Evolutionary conservation across 2,113 vertebrate species (phyloP).

Genomic region (Neopipo cinnamomea): DNA sequence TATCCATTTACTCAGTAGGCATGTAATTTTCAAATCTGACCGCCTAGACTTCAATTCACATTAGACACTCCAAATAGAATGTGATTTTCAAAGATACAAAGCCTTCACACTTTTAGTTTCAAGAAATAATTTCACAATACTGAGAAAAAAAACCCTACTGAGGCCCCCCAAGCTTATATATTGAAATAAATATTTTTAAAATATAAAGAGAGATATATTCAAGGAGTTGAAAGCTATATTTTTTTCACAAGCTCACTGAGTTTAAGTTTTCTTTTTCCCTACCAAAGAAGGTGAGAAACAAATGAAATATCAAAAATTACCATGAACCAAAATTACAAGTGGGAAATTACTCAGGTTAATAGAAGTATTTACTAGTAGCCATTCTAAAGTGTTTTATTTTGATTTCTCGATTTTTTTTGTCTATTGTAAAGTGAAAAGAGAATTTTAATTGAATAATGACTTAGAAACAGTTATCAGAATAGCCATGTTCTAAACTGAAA

Average conservation of each 20-base stretch:
- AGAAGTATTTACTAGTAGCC: not conserved
- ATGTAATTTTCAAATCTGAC: not conserved
- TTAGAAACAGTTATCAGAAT: not conserved
- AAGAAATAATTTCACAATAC: not conserved
- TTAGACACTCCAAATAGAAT: not conserved
- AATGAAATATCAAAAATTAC: not conserved
- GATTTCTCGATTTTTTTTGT: not conserved
- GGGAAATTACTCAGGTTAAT: not conserved
- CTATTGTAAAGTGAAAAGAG: not conserved
- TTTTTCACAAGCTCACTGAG: not conserved
- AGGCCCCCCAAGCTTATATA: not conserved
- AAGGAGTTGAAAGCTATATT: not conserved
- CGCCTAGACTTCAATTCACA: not conserved
- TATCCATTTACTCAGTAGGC: not conserved
- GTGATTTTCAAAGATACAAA: not conserved
- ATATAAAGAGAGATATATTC: not conserved
- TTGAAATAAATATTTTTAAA: not conserved
- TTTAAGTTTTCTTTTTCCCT: not conserved
- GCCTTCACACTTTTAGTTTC: not conserved
- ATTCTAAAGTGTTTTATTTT: not conserved
- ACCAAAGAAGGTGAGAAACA: not conserved
- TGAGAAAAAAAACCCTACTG: not conserved
- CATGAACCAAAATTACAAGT: not conserved
- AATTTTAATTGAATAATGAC: not conserved
- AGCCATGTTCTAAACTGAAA: not conserved